Evolutionary conservation across 2,888 invertebrate species (phyloP), one percentile per base, ranked within the genome.

Genomic region (Drosophila recens): DNA sequence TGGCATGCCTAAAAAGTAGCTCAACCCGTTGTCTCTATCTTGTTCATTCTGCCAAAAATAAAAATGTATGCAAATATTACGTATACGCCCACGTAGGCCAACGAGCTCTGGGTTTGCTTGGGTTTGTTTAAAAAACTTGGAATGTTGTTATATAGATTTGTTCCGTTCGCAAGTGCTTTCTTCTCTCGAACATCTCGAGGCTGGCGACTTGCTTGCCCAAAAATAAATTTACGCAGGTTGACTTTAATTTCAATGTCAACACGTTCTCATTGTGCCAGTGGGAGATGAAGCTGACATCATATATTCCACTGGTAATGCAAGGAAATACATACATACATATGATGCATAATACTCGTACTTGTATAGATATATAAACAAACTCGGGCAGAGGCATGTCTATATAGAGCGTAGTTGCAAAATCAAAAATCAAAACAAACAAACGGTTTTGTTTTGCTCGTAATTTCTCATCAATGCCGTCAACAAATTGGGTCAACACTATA

Each of bases 271-370:
- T 36, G 42, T 27, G 43, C 20, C 51, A 57, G 65, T 59, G 68
- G 58, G 58, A 67, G 75, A 67, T 46, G 59, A 61, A 59, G 75
- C 78, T 83, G 83, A 88, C 89, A 88, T 88, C 83, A 83, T 82
- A 54, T 36, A 40, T 54, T 54, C 64, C 63, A 30, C 15, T 23
- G 30, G 54, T 36, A 51, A 38, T 34, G 46, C 45, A 48, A 61
- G 78, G 68, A 72, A 52, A 61, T 57, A 57, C 33, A 33, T n/a
- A 72, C 48, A 61, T 57, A 57, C 36, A 33, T 17, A 23, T 10
- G 15, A 43, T 34, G 23, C 27, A 27, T 36, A 48, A 56, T 51
- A 52, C 17, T 42, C 54, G n/a, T 10, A 33, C 11, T 10, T 34
- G 11, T 30, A 3, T 23, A 27, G 13, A n/a, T 36, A 13, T 38